Evolutionary conservation across 2,888 invertebrate genomes (phyloP).

Genomic region (Ophraella communa): DNA sequence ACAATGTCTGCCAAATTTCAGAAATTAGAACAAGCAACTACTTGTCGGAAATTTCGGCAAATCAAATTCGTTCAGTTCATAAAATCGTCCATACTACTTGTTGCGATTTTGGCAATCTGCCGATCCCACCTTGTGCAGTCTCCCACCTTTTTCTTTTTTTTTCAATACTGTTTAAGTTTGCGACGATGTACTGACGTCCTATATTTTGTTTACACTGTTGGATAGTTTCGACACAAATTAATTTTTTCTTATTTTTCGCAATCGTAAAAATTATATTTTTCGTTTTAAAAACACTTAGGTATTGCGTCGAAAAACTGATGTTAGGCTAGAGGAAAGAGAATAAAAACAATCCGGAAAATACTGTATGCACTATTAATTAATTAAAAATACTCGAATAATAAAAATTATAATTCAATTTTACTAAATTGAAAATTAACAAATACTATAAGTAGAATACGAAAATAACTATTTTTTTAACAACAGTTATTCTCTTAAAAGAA

Average conservation of each 20-base stretch:
- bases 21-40: conserved; percentile 14
- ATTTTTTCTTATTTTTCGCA: neutral
- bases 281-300: no score
- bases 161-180: conserved; percentile 38
- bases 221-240: neutral
- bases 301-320: no score
- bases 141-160: conserved; percentile 44
- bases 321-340: no score
- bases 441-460: no score
- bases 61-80: neutral
- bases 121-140: conserved; percentile 57
- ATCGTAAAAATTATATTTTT: neutral
- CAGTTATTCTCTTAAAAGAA: no score
- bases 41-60: conserved; percentile 15
- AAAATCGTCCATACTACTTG: conserved; percentile 44
- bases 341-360: no score
- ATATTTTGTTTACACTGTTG: conserved; percentile 26
- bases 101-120: conserved; percentile 56
- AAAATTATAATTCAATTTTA: no score
- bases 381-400: no score
- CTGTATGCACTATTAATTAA: no score
- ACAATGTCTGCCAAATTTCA: conserved; percentile 11
- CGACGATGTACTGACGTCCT: conserved; percentile 34
- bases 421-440: no score
- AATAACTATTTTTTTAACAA: no score